Evolutionary conservation across 1,140 invertebrate species (phyloP), one percentile per base, ranked within the genome.

Genomic region (Drosophila sp.): DNA sequence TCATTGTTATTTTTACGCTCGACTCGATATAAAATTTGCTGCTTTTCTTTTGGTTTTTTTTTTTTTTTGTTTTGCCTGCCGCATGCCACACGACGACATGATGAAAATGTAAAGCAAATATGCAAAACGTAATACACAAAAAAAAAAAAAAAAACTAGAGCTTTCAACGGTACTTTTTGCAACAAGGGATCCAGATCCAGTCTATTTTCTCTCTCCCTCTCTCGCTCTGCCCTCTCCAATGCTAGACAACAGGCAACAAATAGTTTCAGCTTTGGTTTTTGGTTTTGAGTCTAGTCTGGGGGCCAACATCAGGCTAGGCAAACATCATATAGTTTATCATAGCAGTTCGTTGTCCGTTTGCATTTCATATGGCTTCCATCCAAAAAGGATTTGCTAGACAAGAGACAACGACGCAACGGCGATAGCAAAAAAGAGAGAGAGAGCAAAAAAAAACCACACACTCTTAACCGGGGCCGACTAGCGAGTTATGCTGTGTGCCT

Each of bases 1-100:
- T 79, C 83, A 89, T 87, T 87, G 83, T 87, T 87, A 87, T 87
- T 87, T 87, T 87, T 87, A 87, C 83, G 83, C 83, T 87, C 84
- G 83, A 89, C 83, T 87, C 83, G 79, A 87, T 87, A 87, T 79
- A 86, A 80, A 87, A 89, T 89, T 83, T 87, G 44, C 76, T 73
- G 10, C 47, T 66, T 29, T 33, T 54, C 27, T 57, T 50, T 33
- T 62, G 10, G 56, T 55, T 8, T 50, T 23, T 29, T 32, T 56
- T 69, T 68, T 77, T 64, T 68, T 66, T 62, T 58, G 29, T 65
- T 67, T 35, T 60, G 27, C 57, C 71, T 76, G 66, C 76, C 76
- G 83, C 82, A 86, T 87, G 79, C 83, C 84, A 83, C 65, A 73
- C 84, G 79, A 73, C 84, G 79, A 50, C 44, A 50, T 50, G 44